Evolutionary conservation across 2,797 vertebrate genomes (phyloP), one percentile per base, ranked within the genome.

Genomic region (Buceros bicornis): DNA sequence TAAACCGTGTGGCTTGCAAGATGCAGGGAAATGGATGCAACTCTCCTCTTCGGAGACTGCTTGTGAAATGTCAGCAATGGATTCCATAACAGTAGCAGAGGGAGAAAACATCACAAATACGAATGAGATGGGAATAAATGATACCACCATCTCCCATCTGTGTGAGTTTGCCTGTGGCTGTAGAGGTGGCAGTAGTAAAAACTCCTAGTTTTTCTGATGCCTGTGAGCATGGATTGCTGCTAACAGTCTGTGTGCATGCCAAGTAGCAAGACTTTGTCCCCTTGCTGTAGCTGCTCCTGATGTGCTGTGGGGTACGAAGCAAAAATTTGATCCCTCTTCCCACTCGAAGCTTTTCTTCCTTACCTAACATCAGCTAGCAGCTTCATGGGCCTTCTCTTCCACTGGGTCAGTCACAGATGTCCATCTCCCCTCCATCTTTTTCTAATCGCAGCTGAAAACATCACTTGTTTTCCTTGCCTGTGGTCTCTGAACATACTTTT

Each of bases 231-330:
- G 12, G 72, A 33, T 37, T 48, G 50, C 57, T 80, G 65, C 40
- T 31, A n/a, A 21, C 28, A 13, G 1, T 7, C 42, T 50, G 7
- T 8, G 43, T 33, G 31, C 10, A 25, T 0, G 1, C 9, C 56
- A 48, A n/a, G 17, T 31, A 66, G 26, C 29, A 28, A 7, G 37
- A 62, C 42, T 16, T 2, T 7, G 9, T 40, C 22, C 72, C 13
- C 40, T 67, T 48, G 26, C 28, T 53, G n/a, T 67, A 62, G 24
- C 48, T 57, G 37, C n/a, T 91, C 60, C 47, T 16, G 26, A n/a
- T 0, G 1, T 61, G 29, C 45, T 82, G 29, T 29, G 28, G 54
- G 50, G 19, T 50, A 61, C 33, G 45, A 57, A 76, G 29, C 5
- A 77, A 74, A 66, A 43, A 21, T 51, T 8, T 47, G 35, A 71